A percentile compares a stretch with the other conserved stretches of the same genome.
Evolutionary conservation across 2,797 vertebrate genomes (phyloP).

Genomic region (Ispidina picta): DNA sequence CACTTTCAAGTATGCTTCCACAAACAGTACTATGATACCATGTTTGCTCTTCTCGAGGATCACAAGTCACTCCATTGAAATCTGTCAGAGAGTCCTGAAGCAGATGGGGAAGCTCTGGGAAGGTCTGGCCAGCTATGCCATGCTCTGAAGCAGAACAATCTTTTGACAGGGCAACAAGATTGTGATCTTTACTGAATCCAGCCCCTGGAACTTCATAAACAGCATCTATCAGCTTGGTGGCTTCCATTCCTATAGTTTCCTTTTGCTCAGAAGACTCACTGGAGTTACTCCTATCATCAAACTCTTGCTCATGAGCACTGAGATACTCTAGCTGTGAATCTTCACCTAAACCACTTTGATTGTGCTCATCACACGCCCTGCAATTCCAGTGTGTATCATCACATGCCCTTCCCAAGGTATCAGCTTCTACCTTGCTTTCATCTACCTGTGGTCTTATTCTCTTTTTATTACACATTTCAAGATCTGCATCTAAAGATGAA

Average conservation of each 20-base stretch:
- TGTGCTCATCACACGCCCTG: background rate
- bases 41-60: background rate
- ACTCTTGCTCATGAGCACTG: conserved; percentile 43
- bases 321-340: conserved; percentile 69
- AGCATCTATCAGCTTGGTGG: background rate
- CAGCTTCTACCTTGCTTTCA: background rate
- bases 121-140: background rate
- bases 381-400: background rate
- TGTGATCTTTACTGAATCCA: background rate
- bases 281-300: background rate
- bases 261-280: background rate
- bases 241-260: background rate
- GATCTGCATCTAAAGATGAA: conserved; percentile 24
- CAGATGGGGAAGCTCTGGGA: background rate
- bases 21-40: background rate
- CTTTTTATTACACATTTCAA: background rate
- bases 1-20: background rate
- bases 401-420: background rate
- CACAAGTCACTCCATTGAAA: background rate
- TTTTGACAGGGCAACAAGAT: background rate
- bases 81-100: background rate
- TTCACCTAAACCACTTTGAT: background rate
- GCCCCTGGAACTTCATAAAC: background rate
- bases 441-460: background rate
- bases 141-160: background rate